Base-by-base conservation (phyloP, 2,113 vertebrate genomes). In the Sebastes schlegelii region DNA sequence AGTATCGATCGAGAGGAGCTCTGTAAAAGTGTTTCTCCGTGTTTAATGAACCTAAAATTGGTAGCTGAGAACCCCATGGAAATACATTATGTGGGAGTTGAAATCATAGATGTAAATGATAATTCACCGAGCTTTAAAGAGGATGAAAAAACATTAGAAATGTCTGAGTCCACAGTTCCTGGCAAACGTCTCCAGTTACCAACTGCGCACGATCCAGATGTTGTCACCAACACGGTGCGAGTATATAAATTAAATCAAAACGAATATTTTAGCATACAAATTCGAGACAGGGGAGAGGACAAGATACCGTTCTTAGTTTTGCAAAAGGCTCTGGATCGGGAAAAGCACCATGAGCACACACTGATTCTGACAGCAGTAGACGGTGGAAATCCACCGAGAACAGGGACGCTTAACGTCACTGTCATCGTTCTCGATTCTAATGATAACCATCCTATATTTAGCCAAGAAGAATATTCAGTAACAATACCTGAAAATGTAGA, bases 41-140 rank as follows among this genome's bases (percentile, higher is more conserved):
- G 95, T 77, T 74, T 89, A 1, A 74, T 92, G 1, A 92, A 89
- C 14, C 42, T 95, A 1, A 95, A 94, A 90, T 9, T 93, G 2
- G 90, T 92, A 1, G 89, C 92, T 0, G 93, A 95, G 0, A 89
- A 93, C 2, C 94, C 95, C 0, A 88, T 95, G 63, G 95, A 95
- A 81, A 89, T 95, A 40, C 94, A 95, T 80, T 77, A 95, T 14
- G 89, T 95, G 0, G 83, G n/a, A 1, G 80, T 94, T 1, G 93
- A 94, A 76, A 89, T 95, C 0, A 49, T 64, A 0, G 94, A 95
- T 63, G 64, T 94, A 23, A 95, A 95, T 46, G 94, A 95, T 26
- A 64, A 95, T 82, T 82, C 91, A 0, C 93, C 95, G 0, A 86
- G 1, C 1, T 95, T 95, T 52, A 14, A 80, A n/a, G 92, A 93